These are phyloP conservation scores for Montipora foliosa DNA, from an alignment of 64 coral and sea anemone genomes.

Conservation along the genomic window DNA sequence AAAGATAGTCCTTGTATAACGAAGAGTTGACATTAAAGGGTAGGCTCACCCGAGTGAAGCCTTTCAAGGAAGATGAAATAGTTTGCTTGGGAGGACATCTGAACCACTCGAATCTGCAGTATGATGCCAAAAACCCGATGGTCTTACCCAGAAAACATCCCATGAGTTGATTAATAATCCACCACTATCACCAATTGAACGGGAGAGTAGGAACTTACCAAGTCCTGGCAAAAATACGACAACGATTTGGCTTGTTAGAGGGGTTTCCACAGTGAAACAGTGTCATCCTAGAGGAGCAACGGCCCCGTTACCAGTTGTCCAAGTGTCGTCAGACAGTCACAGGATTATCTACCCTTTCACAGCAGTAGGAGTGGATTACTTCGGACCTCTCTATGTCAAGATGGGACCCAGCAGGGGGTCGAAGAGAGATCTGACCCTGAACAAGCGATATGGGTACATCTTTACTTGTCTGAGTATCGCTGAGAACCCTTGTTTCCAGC, in stretches of 20 bases:
- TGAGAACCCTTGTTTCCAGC: too few species aligned
- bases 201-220: conserved; percentile 65
- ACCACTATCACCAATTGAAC: conserved; percentile 52
- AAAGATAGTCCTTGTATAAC: conserved; percentile 19
- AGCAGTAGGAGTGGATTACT: conserved; percentile 54
- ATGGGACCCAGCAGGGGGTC: conserved; percentile 34
- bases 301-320: conserved; percentile 50
- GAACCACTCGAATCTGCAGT: conserved; percentile 8
- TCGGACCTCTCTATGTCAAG: conserved; percentile 41
- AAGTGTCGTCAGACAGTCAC: conserved; percentile 65
- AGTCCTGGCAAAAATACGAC: conserved; percentile 60
- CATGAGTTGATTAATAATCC: conserved; percentile 51
- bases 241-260: conserved; percentile 66
- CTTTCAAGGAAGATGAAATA: conserved; percentile 30
- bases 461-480: conserved; percentile 39
- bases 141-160: conserved; percentile 50
- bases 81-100: conserved; percentile 53
- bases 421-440: conserved; percentile 15
- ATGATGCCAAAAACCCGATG: conserved; percentile 59
- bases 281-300: conserved; percentile 73
- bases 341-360: conserved; percentile 54
- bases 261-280: conserved; percentile 1
- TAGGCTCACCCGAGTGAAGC: conserved; percentile 10
- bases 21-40: not conserved
- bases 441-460: conserved; percentile 53